A percentile compares a stretch with the other conserved stretches of the same genome.
phyloP scores from a whole-genome alignment of 2,797 vertebrate species.

The Tenualosa ilisha region DNA sequence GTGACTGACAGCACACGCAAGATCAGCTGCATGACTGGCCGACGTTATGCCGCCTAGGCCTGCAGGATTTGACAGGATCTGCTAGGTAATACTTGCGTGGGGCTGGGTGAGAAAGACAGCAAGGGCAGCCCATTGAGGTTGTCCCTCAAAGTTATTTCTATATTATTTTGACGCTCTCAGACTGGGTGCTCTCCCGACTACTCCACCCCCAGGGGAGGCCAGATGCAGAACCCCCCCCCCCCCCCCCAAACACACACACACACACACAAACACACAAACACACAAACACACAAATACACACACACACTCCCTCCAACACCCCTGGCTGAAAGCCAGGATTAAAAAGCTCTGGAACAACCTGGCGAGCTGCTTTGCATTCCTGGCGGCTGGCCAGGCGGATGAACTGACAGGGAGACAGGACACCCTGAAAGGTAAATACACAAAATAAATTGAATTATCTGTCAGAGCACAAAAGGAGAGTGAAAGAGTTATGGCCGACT shows the following conservation, averaged over 20 bases:
- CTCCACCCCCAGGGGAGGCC: conserved; percentile 7
- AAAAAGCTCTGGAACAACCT: conserved; percentile 45
- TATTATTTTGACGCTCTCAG: conserved; percentile 36
- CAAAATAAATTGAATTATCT: conserved; percentile 45
- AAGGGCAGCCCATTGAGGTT: conserved; percentile 32
- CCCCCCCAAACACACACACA: background rate
- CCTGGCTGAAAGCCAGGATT: conserved; percentile 41
- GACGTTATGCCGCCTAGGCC: background rate
- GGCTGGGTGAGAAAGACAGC: background rate
- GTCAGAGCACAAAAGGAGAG: conserved; percentile 42
- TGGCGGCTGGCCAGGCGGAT: conserved; percentile 31
- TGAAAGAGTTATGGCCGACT: conserved; percentile 10
- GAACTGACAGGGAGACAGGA: conserved; percentile 43
- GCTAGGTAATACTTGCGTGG: background rate
- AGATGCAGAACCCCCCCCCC: conserved; percentile 15
- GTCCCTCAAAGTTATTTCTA: conserved; percentile 37
- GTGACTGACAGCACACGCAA: background rate
- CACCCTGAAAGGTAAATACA: conserved; percentile 34
- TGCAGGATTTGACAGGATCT: background rate
- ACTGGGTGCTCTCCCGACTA: conserved; percentile 16
- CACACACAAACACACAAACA: background rate
- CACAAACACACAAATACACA: background rate
- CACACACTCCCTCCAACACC: background rate
- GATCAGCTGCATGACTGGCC: background rate
- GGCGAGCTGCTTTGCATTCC: conserved; percentile 42